phyloP scores from a whole-genome alignment of 2,888 invertebrate species.

The Drosophila acutilabella region DNA sequence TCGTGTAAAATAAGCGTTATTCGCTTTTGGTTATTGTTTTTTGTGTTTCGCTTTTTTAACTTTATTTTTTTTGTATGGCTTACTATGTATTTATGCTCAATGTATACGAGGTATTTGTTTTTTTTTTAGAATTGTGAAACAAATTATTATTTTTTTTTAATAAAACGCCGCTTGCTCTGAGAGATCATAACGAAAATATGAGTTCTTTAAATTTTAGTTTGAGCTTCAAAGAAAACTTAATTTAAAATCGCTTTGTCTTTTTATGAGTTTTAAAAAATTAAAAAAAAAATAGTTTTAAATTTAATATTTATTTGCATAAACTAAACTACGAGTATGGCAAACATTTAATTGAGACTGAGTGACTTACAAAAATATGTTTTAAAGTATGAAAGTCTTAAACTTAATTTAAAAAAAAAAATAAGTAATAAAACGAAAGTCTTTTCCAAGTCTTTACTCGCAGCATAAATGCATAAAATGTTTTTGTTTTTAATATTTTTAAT shows the following conservation, averaged over 20 bases:
- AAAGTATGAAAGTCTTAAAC: slow-evolving; percentile 28
- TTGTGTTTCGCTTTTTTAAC: slow-evolving; percentile 10
- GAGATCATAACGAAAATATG: slow-evolving; percentile 48
- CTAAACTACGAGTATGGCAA: slow-evolving; percentile 51
- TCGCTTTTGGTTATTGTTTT: slow-evolving; percentile 57
- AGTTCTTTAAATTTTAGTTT: slow-evolving; percentile 1
- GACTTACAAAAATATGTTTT: slow-evolving; percentile 28
- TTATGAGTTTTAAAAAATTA: not conserved
- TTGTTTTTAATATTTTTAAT: not conserved
- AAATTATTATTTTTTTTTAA: slow-evolving; percentile 13
- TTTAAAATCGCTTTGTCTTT: too few species aligned
- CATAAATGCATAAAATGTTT: slow-evolving; percentile 37
- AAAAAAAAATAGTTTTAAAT: not conserved
- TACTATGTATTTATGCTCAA: slow-evolving; percentile 58
- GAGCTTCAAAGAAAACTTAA: not conserved
- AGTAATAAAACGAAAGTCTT: slow-evolving; percentile 37
- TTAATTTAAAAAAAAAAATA: slow-evolving; percentile 20
- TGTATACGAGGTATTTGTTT: slow-evolving; percentile 72
- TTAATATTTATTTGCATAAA: slow-evolving; percentile 1
- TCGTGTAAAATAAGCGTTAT: slow-evolving; percentile 65
- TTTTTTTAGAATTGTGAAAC: slow-evolving; percentile 46
- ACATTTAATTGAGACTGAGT: slow-evolving; percentile 42
- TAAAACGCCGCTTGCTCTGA: slow-evolving; percentile 24
- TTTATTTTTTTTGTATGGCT: slow-evolving; percentile 34
- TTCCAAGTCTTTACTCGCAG: slow-evolving; percentile 48